Evolutionary conservation across 2,888 invertebrate genomes (phyloP).

Genomic region (Celastrina argiolus): DNA sequence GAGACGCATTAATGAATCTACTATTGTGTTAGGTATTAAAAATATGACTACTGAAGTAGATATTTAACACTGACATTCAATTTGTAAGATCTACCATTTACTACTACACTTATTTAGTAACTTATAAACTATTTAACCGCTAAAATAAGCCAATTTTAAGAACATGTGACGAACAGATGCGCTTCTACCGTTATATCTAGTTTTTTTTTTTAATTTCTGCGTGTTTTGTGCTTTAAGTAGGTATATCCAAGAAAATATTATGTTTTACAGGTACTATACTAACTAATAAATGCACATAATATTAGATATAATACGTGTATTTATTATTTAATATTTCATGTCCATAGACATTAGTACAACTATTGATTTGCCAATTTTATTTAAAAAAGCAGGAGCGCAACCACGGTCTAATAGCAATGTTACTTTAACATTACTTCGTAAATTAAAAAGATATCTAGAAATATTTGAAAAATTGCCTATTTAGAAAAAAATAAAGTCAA

Average conservation of each 20-base stretch:
- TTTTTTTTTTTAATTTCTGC: neutral
- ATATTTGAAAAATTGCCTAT: too few species aligned
- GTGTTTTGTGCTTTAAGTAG: too few species aligned
- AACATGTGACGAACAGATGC: neutral
- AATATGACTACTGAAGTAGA: neutral
- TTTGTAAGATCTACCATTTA: neutral
- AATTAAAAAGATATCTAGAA: too few species aligned
- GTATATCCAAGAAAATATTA: neutral
- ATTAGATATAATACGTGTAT: neutral
- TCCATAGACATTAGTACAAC: neutral
- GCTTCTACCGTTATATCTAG: neutral
- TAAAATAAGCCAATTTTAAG: neutral
- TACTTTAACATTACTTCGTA: too few species aligned
- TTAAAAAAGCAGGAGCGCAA: too few species aligned
- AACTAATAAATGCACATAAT: neutral
- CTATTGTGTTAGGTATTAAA: neutral
- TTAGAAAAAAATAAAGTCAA: too few species aligned
- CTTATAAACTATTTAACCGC: neutral
- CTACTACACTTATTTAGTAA: neutral
- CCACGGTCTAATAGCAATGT: too few species aligned
- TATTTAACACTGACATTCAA: neutral
- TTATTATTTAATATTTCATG: neutral
- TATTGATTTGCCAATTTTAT: neutral
- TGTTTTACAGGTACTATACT: neutral
- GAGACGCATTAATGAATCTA: neutral